Evolutionary conservation across 2,888 invertebrate species (phyloP).

Genomic region (Ethmia dodecea): DNA sequence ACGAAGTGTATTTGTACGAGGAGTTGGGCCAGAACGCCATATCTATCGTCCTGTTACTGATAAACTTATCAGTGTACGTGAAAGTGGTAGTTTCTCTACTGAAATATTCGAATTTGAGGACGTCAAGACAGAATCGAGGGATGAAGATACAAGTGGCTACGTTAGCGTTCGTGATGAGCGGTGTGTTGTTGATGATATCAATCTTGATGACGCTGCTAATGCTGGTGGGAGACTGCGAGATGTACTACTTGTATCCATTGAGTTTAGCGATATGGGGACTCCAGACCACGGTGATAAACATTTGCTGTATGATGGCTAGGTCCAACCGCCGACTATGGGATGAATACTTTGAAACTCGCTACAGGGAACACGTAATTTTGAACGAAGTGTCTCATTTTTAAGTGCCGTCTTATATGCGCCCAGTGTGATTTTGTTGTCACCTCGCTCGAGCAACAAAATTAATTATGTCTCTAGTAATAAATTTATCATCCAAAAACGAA

Average conservation of each 20-base stretch:
- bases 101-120: background rate
- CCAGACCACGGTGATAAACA: background rate
- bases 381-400: no score
- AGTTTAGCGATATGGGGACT: background rate
- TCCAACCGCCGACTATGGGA: no score
- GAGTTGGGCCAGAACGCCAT: background rate
- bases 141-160: background rate
- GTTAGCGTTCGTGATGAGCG: constrained; percentile 1
- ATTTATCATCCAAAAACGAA: no score
- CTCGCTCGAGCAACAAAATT: no score
- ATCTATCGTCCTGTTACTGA: background rate
- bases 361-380: no score
- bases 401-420: no score
- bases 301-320: no score
- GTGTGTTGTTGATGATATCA: background rate
- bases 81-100: background rate
- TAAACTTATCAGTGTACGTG: background rate
- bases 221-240: background rate
- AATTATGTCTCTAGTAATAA: no score
- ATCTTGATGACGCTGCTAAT: no score
- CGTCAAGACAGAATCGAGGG: background rate
- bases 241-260: background rate
- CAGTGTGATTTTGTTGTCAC: no score
- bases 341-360: no score
- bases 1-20: background rate